Base-by-base conservation (phyloP, 2,113 vertebrate species). In the Clinocottus analis region DNA sequence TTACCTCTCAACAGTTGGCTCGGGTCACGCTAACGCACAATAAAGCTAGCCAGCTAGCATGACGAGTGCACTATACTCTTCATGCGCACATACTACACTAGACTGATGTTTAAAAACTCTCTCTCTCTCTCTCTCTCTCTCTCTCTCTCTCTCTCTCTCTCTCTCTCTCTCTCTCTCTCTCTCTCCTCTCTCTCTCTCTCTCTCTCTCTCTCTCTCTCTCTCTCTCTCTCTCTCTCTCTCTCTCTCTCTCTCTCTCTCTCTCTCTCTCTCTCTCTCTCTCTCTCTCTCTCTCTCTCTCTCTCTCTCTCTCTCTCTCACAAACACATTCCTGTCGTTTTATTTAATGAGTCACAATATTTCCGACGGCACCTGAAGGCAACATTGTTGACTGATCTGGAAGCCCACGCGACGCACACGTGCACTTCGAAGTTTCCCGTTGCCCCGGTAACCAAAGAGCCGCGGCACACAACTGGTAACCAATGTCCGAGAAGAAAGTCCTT, bases 281-380 rank as follows among this genome's bases (percentile, higher is more conserved):
- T n/a, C 5, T 41, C 2, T 41, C 11, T 13, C 0, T 33, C 33
- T 33, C 33, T 33, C 33, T 41, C 8, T 37, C 35, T 37, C 35
- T 37, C 35, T 37, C 35, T 7, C 37, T 39, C 37, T 11, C 37
- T 31, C 29, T 31, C 29, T 3, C 29, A 31, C 35, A 31, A 43
- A 64, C 23, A 64, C 16, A 3, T 51, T 19, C 17, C 16, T 33
- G 5, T 59, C 1, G 16, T 41, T 7, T n/a, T 45, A 41, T 1
- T 10, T 8, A 37, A 19, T 13, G 12, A 64, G 25, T 60, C 0
- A 0, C 1, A 17, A 37, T 3, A 14, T 85, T 63, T 66, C 77
- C 39, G 23, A 17, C n/a, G 39, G 70, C 31, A 55, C 84, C 1
- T 87, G 83, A 84, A 82, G 33, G 75, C 72, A 77, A 66, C 88